Evolutionary conservation across 2,797 vertebrate species (phyloP).

Genomic region (Cuculus canorus): DNA sequence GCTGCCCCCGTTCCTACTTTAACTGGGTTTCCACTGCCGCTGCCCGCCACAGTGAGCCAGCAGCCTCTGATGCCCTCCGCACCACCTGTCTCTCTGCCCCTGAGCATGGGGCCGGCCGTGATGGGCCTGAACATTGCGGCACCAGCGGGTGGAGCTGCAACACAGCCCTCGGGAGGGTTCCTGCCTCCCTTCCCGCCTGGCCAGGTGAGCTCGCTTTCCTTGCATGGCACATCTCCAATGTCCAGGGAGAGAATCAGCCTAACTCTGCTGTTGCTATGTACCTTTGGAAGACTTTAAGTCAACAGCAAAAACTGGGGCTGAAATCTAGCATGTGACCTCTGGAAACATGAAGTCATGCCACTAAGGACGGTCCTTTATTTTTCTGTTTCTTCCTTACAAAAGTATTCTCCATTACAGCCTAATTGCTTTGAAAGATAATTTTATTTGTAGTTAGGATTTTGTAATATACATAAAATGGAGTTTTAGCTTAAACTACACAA

Average conservation of each 20-base stretch:
- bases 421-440: not conserved
- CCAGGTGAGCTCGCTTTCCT: constrained; percentile 66
- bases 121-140: constrained; percentile 79
- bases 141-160: constrained; percentile 64
- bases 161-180: constrained; percentile 70
- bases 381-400: not conserved
- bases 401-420: not conserved
- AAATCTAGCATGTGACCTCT: rapidly evolving
- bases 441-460: not conserved
- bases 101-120: constrained; percentile 80
- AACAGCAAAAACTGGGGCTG: not conserved
- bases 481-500: not conserved
- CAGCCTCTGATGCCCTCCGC: constrained; percentile 81
- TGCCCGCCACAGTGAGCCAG: constrained; percentile 84
- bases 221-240: not conserved
- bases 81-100: constrained; percentile 80
- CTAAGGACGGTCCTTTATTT: not conserved
- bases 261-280: no score
- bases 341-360: not conserved
- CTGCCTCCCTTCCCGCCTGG: constrained; percentile 72
- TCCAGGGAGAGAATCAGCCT: not conserved
- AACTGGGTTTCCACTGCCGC: constrained; percentile 84
- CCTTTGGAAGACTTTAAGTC: not conserved
- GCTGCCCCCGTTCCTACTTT: constrained; percentile 92
- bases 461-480: not conserved